Percentiles rank a stretch among this genome's conserved stretches.
These are phyloP conservation scores for Anthoscopus minutus DNA, from an alignment of 2,113 vertebrate genomes.

Conservation along the genomic window DNA sequence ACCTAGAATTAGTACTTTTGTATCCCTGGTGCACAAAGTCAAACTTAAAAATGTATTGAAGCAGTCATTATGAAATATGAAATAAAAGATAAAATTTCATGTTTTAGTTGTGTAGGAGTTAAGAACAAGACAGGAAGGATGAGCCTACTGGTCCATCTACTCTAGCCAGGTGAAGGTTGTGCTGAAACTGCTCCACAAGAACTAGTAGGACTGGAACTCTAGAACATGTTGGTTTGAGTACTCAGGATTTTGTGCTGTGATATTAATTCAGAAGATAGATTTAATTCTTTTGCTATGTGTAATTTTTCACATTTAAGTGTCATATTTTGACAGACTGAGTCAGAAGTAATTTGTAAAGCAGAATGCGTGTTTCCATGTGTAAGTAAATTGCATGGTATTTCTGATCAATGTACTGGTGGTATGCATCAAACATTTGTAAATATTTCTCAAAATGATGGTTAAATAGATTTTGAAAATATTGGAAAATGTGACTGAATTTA, in stretches of 20 bases:
- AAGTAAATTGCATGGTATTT: slow-evolving; percentile 8
- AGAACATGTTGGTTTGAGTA: neutral
- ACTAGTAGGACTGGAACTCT: neutral
- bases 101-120: neutral
- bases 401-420: neutral
- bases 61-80: neutral
- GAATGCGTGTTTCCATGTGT: neutral
- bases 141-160: neutral
- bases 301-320: slow-evolving; percentile 26
- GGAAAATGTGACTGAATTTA: neutral
- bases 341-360: slow-evolving; percentile 29
- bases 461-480: neutral
- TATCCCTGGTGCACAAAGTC: neutral
- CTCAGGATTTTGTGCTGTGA: neutral
- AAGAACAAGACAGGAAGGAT: neutral
- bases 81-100: neutral
- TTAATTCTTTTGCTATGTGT: neutral
- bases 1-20: neutral
- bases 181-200: neutral
- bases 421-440: neutral
- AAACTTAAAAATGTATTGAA: neutral
- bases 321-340: slow-evolving; percentile 43
- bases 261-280: neutral
- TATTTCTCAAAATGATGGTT: neutral
- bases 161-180: neutral